Base-by-base conservation (phyloP, 2,113 vertebrate genomes). In the Hippocampus comes region DNA sequence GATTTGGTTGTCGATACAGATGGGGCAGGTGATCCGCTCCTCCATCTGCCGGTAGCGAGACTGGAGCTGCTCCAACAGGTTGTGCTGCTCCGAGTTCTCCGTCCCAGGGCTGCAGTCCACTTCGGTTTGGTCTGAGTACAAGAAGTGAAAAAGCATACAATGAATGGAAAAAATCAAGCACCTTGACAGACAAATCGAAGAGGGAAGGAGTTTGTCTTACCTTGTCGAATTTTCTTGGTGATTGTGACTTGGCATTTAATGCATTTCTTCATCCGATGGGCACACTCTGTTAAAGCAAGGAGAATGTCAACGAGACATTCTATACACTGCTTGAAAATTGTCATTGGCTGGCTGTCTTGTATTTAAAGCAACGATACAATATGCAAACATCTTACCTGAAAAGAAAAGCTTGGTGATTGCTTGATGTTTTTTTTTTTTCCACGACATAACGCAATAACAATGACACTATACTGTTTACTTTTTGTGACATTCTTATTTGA, bases 1-100 rank as follows among this genome's bases (percentile, higher is more conserved):
- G 92, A 99, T 99, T 85, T 99, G 96, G 91, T 94, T 97, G 82
- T 99, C 96, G 70, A 99, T 98, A 91, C 97, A 99, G 87, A 99
- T 98, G 6, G 97, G 97, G 82, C 97, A 99, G 81, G 96, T 99
- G 93, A 99, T 99, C 6, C 97, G 93, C 88, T 99, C 97, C 81
- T 99, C 97, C 97, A 99, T 99, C 93, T 98, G 97, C 46, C 96
- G 85, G 91, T 97, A 99, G 84, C 97, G 95, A 48, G 90, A 98
- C 94, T 99, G 96, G 65, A 99, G 93, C 90, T 99, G 96, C 91
- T 99, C 96, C 91, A 99, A 93, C 56, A 99, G 92, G 92, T 97
- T 96, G 89, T 93, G 93, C 83, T 97, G 96, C 46, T 96, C 95
- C 0, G 93, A 94, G 75, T 92, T 86, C 56, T 95, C 93, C 0